Evolutionary conservation across 1,140 invertebrate species (phyloP), one percentile per base, ranked within the genome.

Genomic region (Anastrepha ludens): DNA sequence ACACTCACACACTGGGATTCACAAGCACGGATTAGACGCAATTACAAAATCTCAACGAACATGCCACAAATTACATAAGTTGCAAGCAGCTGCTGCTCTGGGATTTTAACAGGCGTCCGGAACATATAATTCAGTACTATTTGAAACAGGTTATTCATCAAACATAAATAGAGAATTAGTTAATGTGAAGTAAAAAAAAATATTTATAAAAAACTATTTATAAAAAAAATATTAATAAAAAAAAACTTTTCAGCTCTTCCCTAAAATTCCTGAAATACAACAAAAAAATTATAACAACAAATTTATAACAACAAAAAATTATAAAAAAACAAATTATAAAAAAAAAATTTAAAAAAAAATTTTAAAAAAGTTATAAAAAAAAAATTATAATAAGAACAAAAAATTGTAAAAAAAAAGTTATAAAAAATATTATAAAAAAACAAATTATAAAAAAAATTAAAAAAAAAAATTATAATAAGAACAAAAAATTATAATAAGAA

Each of bases 1-100:
- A 44, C 41, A 29, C n/a, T 8, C 70, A 55, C 41, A 20, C 41
- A 11, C 41, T 29, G 29, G 44, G 5, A 74, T 7, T 4, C 70
- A 17, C 17, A 50, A 29, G 29, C 44, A 47, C 17, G 7, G 5
- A 81, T 81, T 8, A 55, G 3, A 50, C 3, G 41, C 15, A 81
- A 81, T 81, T 29, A n/a, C n/a, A 81, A 81, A 81, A 81, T 81
- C 74, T 81, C 74, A 55, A 29, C 47, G 20, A 81, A 29, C 17
- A 81, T 81, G 74, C 47, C 47, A 58, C 74, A 81, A 81, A 81
- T 81, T 81, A 29, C 29, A 29, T 29, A 81, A 81, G 74, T 81
- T 81, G 74, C 74, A 20, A 55, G 47, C 50, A 81, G 74, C 50
- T 81, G 74, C 20, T 81, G 74, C 74, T 50, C n/a, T 81, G 74